A percentile compares a stretch with the other conserved stretches of the same genome.
Evolutionary conservation across 92 coral and sea anemone species (phyloP).

Genomic region (Epizoanthus scotinus): DNA sequence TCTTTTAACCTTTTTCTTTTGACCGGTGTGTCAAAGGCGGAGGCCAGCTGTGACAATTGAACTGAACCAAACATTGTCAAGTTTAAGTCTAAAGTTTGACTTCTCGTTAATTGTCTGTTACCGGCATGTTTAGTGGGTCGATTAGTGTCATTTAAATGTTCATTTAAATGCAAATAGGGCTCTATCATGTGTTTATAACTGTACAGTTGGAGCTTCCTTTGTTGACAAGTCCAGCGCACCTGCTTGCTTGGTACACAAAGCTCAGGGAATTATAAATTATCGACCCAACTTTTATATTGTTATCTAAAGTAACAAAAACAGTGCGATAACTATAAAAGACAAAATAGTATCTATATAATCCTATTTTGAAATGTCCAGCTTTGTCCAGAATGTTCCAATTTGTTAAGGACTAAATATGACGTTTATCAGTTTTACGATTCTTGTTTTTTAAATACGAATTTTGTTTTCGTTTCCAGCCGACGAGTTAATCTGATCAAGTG

Average conservation of each 20-base stretch:
- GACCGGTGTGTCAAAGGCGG: neutral
- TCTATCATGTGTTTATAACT: conserved; percentile 21
- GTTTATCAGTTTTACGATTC: neutral
- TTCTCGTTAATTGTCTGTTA: conserved; percentile 15
- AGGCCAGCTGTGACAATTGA: conserved; percentile 1
- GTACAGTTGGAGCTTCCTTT: conserved; percentile 15
- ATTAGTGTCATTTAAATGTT: conserved; percentile 30
- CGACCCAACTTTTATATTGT: conserved; percentile 1
- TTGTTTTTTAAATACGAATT: neutral
- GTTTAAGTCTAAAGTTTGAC: conserved; percentile 16
- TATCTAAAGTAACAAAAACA: conserved; percentile 2
- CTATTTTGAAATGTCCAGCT: neutral
- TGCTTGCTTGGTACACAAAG: conserved; percentile 9
- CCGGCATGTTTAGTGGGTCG: conserved; percentile 31
- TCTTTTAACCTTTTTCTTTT: neutral
- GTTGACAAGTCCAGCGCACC: conserved; percentile 14
- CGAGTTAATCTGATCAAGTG: neutral
- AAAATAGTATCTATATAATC: neutral
- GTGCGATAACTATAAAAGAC: neutral
- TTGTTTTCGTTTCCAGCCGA: neutral
- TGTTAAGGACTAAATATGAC: neutral
- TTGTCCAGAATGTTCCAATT: neutral
- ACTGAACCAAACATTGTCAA: conserved; percentile 3
- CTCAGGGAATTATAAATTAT: conserved; percentile 16
- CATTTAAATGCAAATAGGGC: conserved; percentile 42